These are phyloP conservation scores for Hycleus phaleratus DNA, from an alignment of 1,140 invertebrate genomes.

Conservation along the genomic window DNA sequence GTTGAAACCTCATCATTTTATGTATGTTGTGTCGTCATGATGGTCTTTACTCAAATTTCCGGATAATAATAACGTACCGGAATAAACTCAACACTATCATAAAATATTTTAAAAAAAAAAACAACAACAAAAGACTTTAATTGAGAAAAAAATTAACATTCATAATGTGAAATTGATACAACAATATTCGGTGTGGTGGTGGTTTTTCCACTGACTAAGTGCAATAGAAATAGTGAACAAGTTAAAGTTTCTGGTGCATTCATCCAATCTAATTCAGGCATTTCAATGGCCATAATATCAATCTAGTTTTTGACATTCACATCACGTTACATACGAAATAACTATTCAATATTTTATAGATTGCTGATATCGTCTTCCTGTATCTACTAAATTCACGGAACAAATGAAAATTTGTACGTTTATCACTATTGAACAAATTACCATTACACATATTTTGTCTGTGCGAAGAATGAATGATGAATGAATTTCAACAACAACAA, in stretches of 20 bases:
- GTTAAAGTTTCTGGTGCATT: conserved; percentile 5
- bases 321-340: conserved; percentile 22
- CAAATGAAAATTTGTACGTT: conserved; percentile 7
- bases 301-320: conserved; percentile 25
- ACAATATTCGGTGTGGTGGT: conserved; percentile 17
- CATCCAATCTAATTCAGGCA: conserved; percentile 21
- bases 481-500: too few relatives aligned
- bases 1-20: conserved; percentile 6
- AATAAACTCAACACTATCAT: too few relatives aligned
- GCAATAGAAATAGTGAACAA: too few relatives aligned
- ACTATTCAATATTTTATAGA: conserved; percentile 24
- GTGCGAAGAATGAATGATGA: too few relatives aligned
- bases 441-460: too few relatives aligned
- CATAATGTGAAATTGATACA: conserved; percentile 18
- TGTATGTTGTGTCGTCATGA: too few relatives aligned
- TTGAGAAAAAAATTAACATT: too few relatives aligned
- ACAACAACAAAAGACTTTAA: too few relatives aligned
- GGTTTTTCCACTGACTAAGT: too few relatives aligned
- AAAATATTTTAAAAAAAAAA: too few relatives aligned
- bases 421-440: too few relatives aligned
- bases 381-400: conserved; percentile 7
- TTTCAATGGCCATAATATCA: conserved; percentile 18
- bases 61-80: too few relatives aligned
- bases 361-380: conserved; percentile 11
- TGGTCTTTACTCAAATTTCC: conserved; percentile 4